These are phyloP conservation scores for Sinocyclocheilus anshuiensis DNA, from an alignment of 2,113 vertebrate species.

Conservation along the genomic window DNA sequence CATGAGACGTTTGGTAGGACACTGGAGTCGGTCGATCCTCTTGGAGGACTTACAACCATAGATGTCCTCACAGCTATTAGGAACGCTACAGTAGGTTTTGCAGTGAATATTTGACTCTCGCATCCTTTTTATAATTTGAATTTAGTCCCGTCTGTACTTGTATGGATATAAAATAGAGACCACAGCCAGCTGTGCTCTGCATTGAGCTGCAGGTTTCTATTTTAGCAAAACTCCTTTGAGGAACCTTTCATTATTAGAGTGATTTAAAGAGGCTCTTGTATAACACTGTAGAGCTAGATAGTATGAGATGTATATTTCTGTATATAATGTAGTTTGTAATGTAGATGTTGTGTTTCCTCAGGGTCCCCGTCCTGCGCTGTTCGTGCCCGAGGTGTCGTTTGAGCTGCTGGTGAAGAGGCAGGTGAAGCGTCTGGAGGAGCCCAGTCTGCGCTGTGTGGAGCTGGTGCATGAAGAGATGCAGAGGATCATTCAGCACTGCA, in stretches of 20 bases:
- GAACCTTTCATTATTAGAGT: constrained; percentile 4
- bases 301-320: background rate
- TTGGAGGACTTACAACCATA: constrained; percentile 95
- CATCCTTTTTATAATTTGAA: background rate
- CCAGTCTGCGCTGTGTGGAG: constrained; percentile 95
- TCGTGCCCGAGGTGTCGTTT: constrained; percentile 97
- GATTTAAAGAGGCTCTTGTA: background rate
- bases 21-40: constrained; percentile 93
- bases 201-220: background rate
- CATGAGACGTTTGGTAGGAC: constrained; percentile 98
- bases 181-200: background rate
- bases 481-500: constrained; percentile 97
- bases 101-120: background rate
- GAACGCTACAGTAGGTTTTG: constrained; percentile 91
- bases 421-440: constrained; percentile 95
- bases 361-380: constrained; percentile 95
- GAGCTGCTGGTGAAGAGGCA: constrained; percentile 96
- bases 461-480: constrained; percentile 99
- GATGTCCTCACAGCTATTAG: constrained; percentile 98
- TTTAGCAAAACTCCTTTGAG: background rate
- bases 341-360: constrained; percentile 59
- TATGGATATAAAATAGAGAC: background rate
- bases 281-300: background rate
- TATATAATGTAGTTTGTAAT: constrained; percentile 36
- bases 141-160: background rate